These are phyloP conservation scores for Physeter macrocephalus DNA, from an alignment of 2,113 vertebrate genomes.

Conservation along the genomic window DNA sequence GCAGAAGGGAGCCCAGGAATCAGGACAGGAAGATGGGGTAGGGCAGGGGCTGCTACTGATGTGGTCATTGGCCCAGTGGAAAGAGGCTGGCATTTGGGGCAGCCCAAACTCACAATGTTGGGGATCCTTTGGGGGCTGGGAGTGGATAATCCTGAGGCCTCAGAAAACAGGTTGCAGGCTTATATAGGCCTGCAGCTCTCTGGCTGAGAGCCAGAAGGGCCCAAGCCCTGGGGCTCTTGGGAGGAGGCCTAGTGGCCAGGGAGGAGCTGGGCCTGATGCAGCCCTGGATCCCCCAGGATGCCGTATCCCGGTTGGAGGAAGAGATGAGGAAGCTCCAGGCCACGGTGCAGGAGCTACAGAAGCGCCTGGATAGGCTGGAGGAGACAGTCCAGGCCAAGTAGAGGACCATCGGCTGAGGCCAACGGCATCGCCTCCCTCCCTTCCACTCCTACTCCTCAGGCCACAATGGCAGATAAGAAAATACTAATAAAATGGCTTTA, in stretches of 20 bases:
- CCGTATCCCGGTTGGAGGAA: slow-evolving; percentile 80
- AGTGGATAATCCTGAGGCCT: not conserved
- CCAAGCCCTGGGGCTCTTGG: not conserved
- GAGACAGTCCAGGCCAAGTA: slow-evolving; percentile 66
- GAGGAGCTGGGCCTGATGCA: not conserved
- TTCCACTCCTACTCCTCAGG: not conserved
- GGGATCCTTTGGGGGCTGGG: not conserved
- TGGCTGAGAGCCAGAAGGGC: not conserved
- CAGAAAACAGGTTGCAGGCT: not conserved
- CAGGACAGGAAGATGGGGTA: not conserved
- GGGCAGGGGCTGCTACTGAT: not conserved
- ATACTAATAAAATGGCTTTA: slow-evolving; percentile 72
- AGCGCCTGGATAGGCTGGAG: slow-evolving; percentile 84
- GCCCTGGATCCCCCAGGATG: slow-evolving; percentile 68
- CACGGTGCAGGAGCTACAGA: slow-evolving; percentile 81
- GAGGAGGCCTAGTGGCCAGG: not conserved
- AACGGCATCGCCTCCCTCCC: no score
- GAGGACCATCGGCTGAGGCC: not conserved
- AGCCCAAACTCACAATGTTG: not conserved
- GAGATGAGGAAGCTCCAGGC: slow-evolving; percentile 84
- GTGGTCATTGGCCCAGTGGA: not conserved
- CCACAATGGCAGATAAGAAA: not conserved
- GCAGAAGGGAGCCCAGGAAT: not conserved
- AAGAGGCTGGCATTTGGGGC: not conserved
- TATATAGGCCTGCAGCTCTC: not conserved